phyloP scores from a whole-genome alignment of 1,140 invertebrate species.

The Ceratosolen fusciceps region DNA sequence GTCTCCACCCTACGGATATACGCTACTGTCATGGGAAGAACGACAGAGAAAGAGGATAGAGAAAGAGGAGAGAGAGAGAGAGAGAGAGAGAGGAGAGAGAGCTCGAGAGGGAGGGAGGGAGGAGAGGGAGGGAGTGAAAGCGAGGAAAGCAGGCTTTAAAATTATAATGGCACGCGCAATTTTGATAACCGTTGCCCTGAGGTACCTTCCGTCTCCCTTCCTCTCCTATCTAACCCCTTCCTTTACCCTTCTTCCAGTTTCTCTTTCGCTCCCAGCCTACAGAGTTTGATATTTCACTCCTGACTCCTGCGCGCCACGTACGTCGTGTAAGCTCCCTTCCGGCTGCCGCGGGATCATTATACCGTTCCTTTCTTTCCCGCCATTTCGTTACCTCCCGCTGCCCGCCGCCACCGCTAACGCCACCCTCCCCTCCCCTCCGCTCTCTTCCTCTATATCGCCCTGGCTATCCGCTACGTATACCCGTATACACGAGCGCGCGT shows the following conservation, averaged over 20 bases:
- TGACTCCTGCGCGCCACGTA: constrained; percentile 49
- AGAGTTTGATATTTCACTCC: constrained; percentile 63
- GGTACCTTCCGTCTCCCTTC: constrained; percentile 48
- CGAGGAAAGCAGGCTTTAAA: constrained; percentile 72
- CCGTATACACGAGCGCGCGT: too few species aligned
- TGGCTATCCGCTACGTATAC: too few species aligned
- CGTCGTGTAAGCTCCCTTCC: constrained; percentile 50
- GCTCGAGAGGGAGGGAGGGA: constrained; percentile 33
- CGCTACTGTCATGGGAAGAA: constrained; percentile 21
- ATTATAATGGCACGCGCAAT: constrained; percentile 72
- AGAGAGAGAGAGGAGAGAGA: constrained; percentile 22
- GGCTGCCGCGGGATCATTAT: constrained; percentile 51
- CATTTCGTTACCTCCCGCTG: constrained; percentile 13
- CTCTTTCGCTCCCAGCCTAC: constrained; percentile 17
- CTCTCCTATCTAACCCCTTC: constrained; percentile 1
- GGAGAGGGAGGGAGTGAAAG: constrained; percentile 44
- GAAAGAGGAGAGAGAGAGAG: background rate
- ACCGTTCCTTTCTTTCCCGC: constrained; percentile 44
- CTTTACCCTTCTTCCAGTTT: background rate
- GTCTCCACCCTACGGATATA: constrained; percentile 54
- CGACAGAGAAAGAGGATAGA: background rate
- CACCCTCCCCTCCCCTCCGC: constrained; percentile 20
- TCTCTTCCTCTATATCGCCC: constrained; percentile 20
- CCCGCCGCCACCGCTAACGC: too few species aligned
- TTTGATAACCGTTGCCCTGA: constrained; percentile 70